Conservation (phyloP, 2,113 vertebrate genomes). For the Scortum barcoo region DNA sequence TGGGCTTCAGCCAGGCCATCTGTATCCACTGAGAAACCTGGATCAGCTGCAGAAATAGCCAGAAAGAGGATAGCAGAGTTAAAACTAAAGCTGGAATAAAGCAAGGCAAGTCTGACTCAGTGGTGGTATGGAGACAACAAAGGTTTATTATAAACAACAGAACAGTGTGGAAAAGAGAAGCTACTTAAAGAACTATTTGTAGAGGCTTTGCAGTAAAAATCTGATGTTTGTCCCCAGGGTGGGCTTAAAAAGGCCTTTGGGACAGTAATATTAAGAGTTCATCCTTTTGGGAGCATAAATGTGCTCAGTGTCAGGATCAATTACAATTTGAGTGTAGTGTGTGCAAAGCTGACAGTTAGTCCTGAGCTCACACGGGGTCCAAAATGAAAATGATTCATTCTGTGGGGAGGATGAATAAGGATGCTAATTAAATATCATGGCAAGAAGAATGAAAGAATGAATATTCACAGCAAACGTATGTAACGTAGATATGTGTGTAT, state of each 20-base stretch:
- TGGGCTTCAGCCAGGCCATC: conserved; percentile 70
- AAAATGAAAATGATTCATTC: background rate
- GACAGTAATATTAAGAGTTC: background rate
- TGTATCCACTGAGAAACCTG: conserved; percentile 52
- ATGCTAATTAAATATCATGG: background rate
- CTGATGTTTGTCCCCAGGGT: background rate
- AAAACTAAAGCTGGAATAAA: background rate
- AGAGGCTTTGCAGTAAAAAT: background rate
- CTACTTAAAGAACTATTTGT: background rate
- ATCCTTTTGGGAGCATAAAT: background rate
- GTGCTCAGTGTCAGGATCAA: background rate
- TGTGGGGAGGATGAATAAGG: background rate
- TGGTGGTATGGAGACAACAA: background rate
- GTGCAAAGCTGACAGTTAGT: background rate
- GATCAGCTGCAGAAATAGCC: conserved; percentile 56
- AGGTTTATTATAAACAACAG: background rate
- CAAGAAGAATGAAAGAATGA: too few relatives aligned
- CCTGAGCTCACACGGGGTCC: background rate
- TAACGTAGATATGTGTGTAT: too few relatives aligned
- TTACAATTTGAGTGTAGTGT: background rate
- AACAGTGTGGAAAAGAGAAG: background rate
- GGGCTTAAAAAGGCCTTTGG: background rate
- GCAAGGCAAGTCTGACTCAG: background rate
- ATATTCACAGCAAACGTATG: too few relatives aligned
- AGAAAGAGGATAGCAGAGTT: conserved; percentile 14